Base-by-base conservation (phyloP, 2,113 vertebrate species). In the Mesocricetus auratus region DNA sequence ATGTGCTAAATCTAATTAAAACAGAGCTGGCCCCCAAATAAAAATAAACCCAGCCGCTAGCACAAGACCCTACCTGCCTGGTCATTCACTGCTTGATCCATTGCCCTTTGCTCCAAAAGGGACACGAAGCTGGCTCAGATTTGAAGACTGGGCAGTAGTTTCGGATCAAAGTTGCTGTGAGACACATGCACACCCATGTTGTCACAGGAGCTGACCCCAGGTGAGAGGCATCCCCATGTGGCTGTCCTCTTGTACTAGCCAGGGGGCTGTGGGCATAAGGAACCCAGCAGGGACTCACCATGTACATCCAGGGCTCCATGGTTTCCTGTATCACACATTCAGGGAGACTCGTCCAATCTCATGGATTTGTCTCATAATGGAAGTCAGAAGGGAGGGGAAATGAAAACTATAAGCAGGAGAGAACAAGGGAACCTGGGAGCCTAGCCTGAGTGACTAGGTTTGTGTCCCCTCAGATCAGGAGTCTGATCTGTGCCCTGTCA, bases 1-100 rank as follows among this genome's bases (percentile, higher is more conserved):
- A 90, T 75, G 86, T 91, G 90, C 90, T 95, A 64, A 95, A 94
- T 97, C 93, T 79, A 96, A 96, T 97, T 95, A 95, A 90, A 91
- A 92, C 36, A 56, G 56, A 62, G 21, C 29, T 15, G 83, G 85
- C 85, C 75, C 85, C 74, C 3, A 86, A 86, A 86, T 86, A 68
- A 66, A 86, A 86, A 68, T 68, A 86, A 86, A 68, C 39, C 58
- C 64, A 85, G 58, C 87, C 60, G 11, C 50, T 53, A 11, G 9
- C 73, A 53, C 64, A 22, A 50, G 56, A 60, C n/a, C n/a, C 17
- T 3, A 0, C 79, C 77, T 11, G 45, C 50, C 33, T 64, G 69
- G 69, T 58, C 86, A 1, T 60, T 39, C 26, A 7, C 9, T 9
- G 36, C 64, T 47, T 24, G 33, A 33, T n/a, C 29, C n/a, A 12